These are phyloP conservation scores for Menura novaehollandiae DNA, from an alignment of 2,113 vertebrate genomes.

Conservation along the genomic window DNA sequence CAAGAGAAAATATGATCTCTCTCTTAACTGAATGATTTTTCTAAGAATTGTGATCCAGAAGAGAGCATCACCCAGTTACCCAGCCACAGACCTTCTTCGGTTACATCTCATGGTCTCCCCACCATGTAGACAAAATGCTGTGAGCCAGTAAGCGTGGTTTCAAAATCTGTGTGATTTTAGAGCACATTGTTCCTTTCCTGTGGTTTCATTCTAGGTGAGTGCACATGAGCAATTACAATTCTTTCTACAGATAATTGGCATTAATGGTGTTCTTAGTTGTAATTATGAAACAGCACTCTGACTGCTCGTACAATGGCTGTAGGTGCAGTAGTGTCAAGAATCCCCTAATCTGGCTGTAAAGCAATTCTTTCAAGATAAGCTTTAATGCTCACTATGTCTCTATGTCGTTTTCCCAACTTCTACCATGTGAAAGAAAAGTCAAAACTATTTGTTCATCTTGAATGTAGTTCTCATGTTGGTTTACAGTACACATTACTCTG, in stretches of 20 bases:
- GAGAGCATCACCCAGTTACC: not conserved
- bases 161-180: not conserved
- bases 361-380: conserved; percentile 45
- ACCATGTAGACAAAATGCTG: not conserved
- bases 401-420: conserved; percentile 2
- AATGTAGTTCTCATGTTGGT: not conserved
- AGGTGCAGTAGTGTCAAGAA: conserved; percentile 45
- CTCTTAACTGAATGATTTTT: not conserved
- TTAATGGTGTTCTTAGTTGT: conserved; percentile 56
- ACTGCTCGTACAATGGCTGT: conserved; percentile 43
- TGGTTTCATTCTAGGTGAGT: conserved; percentile 38
- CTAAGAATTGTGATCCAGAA: not conserved
- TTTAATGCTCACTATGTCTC: conserved; percentile 28
- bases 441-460: conserved; percentile 8
- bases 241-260: conserved; percentile 42
- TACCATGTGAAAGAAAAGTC: conserved; percentile 35
- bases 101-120: not conserved
- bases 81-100: not conserved
- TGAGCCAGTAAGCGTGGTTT: not conserved
- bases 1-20: not conserved
- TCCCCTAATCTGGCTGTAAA: conserved; percentile 55
- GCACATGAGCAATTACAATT: conserved; percentile 37
- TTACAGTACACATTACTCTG: not conserved
- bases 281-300: conserved; percentile 43
- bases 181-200: not conserved